Evolutionary conservation across 2,113 vertebrate genomes (phyloP), one percentile per base, ranked within the genome.

Genomic region (Accipiter virgatus): DNA sequence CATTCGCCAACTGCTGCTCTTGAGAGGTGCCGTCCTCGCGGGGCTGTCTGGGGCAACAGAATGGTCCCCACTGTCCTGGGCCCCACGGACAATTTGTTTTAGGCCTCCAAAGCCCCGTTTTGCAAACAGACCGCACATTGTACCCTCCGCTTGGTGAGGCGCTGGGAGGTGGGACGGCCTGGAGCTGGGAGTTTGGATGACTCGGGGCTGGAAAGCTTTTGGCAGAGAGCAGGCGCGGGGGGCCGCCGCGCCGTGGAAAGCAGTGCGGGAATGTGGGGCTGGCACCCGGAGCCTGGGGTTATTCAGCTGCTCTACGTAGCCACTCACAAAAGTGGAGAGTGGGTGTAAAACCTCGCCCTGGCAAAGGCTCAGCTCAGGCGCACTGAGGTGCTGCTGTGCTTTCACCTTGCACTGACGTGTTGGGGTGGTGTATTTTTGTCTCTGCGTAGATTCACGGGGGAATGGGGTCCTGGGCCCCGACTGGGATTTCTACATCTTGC

Each of bases 1-100:
- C 85, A 93, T 92, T 97, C n/a, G 20, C 81, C 93, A 81, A 94
- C 31, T 38, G 67, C 79, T 81, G 74, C 75, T 83, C 89, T 59
- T 10, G 10, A 95, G 89, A 91, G 92, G 68, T 31, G 73, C 87
- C 2, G 3, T 81, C 81, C 87, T 78, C 6, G 0, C 1, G 1
- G 70, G 68, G 77, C 58, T 0, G 1, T 66, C 66, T 53, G 68
- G 1, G 11, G 55, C 27, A 29, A 81, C 17, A 96, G 89, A 96
- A 96, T 48, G 91, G 31, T 38, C 11, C 6, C 83, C 70, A 88
- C 87, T 94, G 81, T 91, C 87, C 89, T 38, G 53, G 66, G 52
- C 87, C 93, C 32, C 0, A 0, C 48, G 91, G 85, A 92, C 91
- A 87, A 93, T 97, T 98, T 97, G 95, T 63, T 97, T 97, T 90